These are phyloP conservation scores for Troides oblongomaculatus DNA, from an alignment of 2,888 invertebrate species.

Conservation along the genomic window DNA sequence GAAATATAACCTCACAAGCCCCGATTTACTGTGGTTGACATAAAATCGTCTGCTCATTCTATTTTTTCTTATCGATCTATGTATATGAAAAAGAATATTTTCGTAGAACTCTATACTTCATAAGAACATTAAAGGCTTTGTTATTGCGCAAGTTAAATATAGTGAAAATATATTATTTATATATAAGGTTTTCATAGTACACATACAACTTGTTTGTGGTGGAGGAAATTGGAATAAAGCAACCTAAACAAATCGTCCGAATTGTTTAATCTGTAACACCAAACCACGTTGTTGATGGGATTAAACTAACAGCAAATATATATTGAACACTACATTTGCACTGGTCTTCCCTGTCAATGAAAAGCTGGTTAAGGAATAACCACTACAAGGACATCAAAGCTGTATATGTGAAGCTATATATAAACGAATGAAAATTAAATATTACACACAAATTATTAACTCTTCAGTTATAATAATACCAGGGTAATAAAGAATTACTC, in stretches of 20 bases:
- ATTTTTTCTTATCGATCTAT: not conserved
- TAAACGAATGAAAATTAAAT: not conserved
- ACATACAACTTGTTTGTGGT: too few species aligned
- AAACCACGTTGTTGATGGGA: not conserved
- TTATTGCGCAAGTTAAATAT: too few species aligned
- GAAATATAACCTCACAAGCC: slow-evolving; percentile 1
- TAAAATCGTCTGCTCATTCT: not conserved
- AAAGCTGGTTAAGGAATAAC: not conserved
- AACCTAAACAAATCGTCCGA: not conserved
- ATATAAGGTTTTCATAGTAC: too few species aligned
- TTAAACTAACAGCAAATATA: not conserved
- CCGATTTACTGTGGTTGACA: not conserved
- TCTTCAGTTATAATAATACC: not conserved
- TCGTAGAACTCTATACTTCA: not conserved
- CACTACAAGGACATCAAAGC: not conserved
- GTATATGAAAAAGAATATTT: not conserved
- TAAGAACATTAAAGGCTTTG: too few species aligned
- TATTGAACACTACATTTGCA: not conserved
- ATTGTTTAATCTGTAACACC: not conserved
- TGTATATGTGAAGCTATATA: not conserved
- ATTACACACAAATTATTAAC: not conserved
- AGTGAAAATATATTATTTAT: too few species aligned
- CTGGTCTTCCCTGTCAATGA: not conserved
- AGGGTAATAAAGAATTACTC: not conserved
- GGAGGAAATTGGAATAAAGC: too few species aligned